Base-by-base conservation (phyloP, 2,888 invertebrate genomes). In the Actias luna region DNA sequence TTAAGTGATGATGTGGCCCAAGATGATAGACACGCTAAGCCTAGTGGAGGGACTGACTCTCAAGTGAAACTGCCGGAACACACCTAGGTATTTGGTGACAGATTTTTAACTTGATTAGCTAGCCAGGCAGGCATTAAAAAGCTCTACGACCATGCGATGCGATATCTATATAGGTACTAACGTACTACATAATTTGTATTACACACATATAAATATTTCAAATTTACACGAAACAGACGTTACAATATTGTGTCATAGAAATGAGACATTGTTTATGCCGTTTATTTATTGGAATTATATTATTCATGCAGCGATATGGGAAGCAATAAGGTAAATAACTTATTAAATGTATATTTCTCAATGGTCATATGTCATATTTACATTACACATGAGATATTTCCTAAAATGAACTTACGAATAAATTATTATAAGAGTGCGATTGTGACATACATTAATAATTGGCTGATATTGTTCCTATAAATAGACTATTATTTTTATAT, bases 311-410 rank as follows among this genome's bases (percentile, higher is more conserved):
- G 63, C 64, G 58, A 64, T 58, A 10, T 42, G 36, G 27, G 61
- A 64, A 63, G 59, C 59, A 64, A 63, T 61, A 60, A 63, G 63
- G 63, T 66, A 73, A 68, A 66, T 64, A 52, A 36, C 25, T 58
- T 58, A 58, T 5, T 57, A 29, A 57, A 57, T 58, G 36, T 36
- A 58, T 5, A 36, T 58, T n/a, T 18, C 12, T 58, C 16, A 31
- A 57, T 29, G 57, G 10, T 29, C 4, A 14, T 58, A 57, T n/a
- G n/a, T n/a, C n/a, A n/a, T 64, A 58, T 63, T 64, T 39, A 36
- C 60, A 61, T 60, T 63, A 62, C 52, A 57, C 64, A 65, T 65
- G 63, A 66, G 58, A 55, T 31, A 8, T 46, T 58, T 31, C 42
- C 42, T 59, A 63, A 46, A 52, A 39, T 10, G 27, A 12, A 35